These are phyloP conservation scores for Drosophila mimica DNA, from an alignment of 2,888 invertebrate species.

Conservation along the genomic window DNA sequence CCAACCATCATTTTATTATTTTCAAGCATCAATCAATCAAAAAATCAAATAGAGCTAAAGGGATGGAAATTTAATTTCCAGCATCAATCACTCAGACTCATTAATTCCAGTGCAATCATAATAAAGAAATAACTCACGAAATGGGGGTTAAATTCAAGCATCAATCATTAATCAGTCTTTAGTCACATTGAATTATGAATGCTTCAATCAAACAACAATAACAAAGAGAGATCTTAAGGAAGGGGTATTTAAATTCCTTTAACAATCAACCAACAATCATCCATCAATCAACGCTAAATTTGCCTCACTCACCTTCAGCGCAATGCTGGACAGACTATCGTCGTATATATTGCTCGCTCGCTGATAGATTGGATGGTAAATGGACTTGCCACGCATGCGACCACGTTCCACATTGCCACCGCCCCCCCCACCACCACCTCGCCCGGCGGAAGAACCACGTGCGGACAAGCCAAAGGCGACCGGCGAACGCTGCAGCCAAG, in stretches of 20 bases:
- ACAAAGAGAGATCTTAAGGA: background rate
- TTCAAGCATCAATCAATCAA: background rate
- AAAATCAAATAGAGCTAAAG: background rate
- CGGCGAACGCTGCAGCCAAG: slow-evolving; percentile 2
- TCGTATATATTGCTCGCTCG: slow-evolving; percentile 82
- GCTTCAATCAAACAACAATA: background rate
- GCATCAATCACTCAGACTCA: background rate
- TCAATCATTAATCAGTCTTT: background rate
- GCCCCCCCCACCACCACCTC: slow-evolving; percentile 81
- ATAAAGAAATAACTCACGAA: background rate
- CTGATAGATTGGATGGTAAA: slow-evolving; percentile 82
- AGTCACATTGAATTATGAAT: background rate
- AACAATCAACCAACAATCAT: background rate
- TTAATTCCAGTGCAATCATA: background rate
- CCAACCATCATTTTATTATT: background rate
- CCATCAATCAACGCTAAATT: background rate
- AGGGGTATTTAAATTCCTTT: background rate
- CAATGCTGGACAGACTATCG: slow-evolving; percentile 70
- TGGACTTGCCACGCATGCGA: slow-evolving; percentile 82
- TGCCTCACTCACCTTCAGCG: slow-evolving; percentile 62
- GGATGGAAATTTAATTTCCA: background rate
- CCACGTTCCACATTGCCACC: slow-evolving; percentile 86
- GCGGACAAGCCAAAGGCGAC: slow-evolving; percentile 69
- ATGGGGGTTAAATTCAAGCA: background rate
- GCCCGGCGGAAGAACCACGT: slow-evolving; percentile 85